Percentiles rank a stretch among this genome's conserved stretches.
phyloP scores from a whole-genome alignment of 2,888 invertebrate species.

The Meandrusa payeni region DNA sequence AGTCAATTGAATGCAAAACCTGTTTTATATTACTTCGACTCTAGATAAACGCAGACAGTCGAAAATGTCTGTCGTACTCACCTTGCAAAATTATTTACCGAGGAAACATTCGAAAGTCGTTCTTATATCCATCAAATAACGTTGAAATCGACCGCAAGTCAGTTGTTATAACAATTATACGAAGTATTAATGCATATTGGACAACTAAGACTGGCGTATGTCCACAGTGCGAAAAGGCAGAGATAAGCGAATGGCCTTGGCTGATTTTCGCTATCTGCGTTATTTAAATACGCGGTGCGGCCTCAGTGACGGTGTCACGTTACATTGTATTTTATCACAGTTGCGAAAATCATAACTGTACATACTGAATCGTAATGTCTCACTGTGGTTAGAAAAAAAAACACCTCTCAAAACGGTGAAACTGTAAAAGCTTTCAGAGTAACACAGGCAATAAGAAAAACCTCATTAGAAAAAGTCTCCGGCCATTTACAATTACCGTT shows the following conservation, averaged over 20 bases:
- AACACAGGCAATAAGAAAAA: too few relatives aligned
- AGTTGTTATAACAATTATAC: background rate
- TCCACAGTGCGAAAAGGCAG: constrained; percentile 30
- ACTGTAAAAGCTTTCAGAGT: too few relatives aligned
- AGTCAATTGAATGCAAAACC: constrained; percentile 36
- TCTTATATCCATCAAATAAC: constrained; percentile 15
- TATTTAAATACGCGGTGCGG: constrained; percentile 37
- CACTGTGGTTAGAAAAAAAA: too few relatives aligned
- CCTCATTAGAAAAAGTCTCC: too few relatives aligned
- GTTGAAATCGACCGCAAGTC: background rate
- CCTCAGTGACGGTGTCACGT: constrained; percentile 26
- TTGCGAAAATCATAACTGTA: constrained; percentile 1
- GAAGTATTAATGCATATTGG: constrained; percentile 24
- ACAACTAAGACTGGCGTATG: constrained; percentile 26
- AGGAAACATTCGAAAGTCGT: background rate
- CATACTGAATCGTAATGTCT: too few relatives aligned
- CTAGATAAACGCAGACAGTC: constrained; percentile 32
- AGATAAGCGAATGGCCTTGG: constrained; percentile 53
- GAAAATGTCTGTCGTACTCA: constrained; percentile 28
- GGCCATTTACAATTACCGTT: too few relatives aligned
- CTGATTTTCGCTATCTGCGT: constrained; percentile 54
- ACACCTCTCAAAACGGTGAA: too few relatives aligned
- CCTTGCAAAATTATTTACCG: constrained; percentile 17
- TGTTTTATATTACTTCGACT: constrained; percentile 39
- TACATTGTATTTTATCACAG: constrained; percentile 4